Conservation (phyloP, 2,797 vertebrate species). For the Cryptoblepharus egeriae region DNA sequence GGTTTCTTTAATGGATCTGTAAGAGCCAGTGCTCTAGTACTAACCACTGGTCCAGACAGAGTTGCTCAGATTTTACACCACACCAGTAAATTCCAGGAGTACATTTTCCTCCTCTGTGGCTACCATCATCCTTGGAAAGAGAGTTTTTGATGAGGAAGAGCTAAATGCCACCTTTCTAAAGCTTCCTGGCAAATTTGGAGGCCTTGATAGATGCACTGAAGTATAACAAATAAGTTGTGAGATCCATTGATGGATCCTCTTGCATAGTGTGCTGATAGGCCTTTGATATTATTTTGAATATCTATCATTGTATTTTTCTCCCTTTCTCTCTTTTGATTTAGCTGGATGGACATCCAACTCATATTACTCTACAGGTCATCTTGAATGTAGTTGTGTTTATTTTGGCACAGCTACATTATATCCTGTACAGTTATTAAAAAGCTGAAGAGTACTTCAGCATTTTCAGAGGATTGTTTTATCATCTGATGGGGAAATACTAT, state of each 20-base stretch:
- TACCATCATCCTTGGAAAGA: neutral
- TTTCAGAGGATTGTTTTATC: constrained; percentile 39
- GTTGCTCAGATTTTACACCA: neutral
- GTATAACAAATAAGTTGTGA: neutral
- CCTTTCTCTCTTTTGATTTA: neutral
- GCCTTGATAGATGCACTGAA: neutral
- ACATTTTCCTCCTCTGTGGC: neutral
- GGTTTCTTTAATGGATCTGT: too few species aligned
- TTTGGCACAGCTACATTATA: neutral
- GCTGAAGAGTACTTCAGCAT: neutral
- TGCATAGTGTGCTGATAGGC: neutral
- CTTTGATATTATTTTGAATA: constrained; percentile 2
- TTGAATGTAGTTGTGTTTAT: constrained; percentile 33
- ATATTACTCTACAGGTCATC: constrained; percentile 23
- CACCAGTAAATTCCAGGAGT: neutral
- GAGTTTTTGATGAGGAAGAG: neutral
- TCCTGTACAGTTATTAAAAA: constrained; percentile 20
- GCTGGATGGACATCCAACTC: constrained; percentile 16
- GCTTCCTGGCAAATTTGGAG: neutral
- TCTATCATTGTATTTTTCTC: constrained; percentile 14
- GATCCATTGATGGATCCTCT: neutral
- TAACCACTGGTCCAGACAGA: too few species aligned
- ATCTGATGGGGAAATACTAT: neutral
- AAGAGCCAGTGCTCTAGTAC: too few species aligned
- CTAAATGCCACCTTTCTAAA: too few species aligned